These are phyloP conservation scores for Melikaiella ostensackeni DNA, from an alignment of 2,888 invertebrate species.

Conservation along the genomic window DNA sequence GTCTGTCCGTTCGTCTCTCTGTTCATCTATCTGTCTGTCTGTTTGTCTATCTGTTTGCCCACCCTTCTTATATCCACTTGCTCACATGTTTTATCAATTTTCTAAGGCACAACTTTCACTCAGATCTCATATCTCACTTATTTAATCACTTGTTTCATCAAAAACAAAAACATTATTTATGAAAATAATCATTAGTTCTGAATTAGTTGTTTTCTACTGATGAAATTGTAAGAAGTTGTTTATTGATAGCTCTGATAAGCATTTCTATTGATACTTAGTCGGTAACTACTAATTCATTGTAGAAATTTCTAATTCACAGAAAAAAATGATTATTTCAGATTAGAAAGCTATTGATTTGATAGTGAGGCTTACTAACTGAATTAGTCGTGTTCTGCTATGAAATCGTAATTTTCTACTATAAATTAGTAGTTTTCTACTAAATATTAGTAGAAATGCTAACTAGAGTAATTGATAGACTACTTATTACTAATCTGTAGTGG, in stretches of 20 bases:
- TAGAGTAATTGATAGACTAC: no score
- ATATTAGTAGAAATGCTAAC: no score
- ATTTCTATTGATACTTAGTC: neutral
- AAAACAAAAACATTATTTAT: neutral
- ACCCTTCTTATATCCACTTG: conserved; percentile 54
- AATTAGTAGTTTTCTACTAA: neutral
- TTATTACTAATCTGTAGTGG: no score
- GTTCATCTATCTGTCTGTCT: conserved; percentile 57
- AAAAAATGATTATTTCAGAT: no score
- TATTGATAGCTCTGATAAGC: no score
- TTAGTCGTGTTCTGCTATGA: neutral
- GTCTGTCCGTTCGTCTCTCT: conserved; percentile 54
- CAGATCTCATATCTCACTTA: conserved; percentile 4
- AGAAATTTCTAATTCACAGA: no score
- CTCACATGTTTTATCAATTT: conserved; percentile 33
- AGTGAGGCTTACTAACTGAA: no score
- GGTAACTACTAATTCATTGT: no score
- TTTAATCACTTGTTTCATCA: neutral
- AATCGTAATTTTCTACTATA: neutral
- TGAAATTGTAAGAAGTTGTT: no score
- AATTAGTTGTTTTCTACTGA: no score
- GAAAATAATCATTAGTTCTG: no score
- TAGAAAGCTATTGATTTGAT: neutral
- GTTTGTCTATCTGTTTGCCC: conserved; percentile 64
- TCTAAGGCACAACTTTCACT: conserved; percentile 26